Conservation (phyloP, 2,888 invertebrate species). For the Drosophila cognata region DNA sequence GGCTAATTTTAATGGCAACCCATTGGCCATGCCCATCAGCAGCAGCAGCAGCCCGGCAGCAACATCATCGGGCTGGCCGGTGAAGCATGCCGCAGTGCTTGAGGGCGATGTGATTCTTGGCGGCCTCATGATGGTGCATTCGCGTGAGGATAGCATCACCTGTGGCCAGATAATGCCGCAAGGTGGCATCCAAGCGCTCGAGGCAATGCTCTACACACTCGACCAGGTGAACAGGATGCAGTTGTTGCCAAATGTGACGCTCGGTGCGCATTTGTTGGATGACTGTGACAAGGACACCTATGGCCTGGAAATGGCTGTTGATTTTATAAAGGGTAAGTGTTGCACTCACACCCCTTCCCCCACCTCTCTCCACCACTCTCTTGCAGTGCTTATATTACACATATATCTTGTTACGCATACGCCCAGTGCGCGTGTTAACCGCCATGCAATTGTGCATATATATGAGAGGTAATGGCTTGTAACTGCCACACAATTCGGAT, state of each 20-base stretch:
- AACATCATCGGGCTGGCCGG: conserved; percentile 88
- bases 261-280: conserved; percentile 95
- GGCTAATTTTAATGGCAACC: conserved; percentile 2
- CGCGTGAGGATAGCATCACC: conserved; percentile 93
- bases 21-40: conserved; percentile 9
- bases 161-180: conserved; percentile 98
- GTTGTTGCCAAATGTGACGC: conserved; percentile 90
- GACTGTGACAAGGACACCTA: conserved; percentile 98
- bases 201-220: conserved; percentile 96
- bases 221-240: conserved; percentile 90
- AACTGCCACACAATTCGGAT: too few relatives aligned
- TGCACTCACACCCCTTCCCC: neutral
- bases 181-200: conserved; percentile 94
- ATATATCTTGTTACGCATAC: neutral
- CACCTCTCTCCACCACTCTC: neutral
- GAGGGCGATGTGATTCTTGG: conserved; percentile 95
- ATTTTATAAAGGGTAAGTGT: conserved; percentile 96
- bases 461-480: conserved; percentile 4
- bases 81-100: conserved; percentile 93
- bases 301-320: conserved; percentile 97
- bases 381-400: too few relatives aligned
- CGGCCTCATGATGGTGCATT: conserved; percentile 98
- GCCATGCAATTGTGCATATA: conserved; percentile 31
- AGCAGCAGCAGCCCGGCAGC: conserved; percentile 2
- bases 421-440: conserved; percentile 7